A percentile compares a stretch with the other conserved stretches of the same genome.
Evolutionary conservation across 2,888 invertebrate species (phyloP).

Genomic region (Digitonthophagus gazella): DNA sequence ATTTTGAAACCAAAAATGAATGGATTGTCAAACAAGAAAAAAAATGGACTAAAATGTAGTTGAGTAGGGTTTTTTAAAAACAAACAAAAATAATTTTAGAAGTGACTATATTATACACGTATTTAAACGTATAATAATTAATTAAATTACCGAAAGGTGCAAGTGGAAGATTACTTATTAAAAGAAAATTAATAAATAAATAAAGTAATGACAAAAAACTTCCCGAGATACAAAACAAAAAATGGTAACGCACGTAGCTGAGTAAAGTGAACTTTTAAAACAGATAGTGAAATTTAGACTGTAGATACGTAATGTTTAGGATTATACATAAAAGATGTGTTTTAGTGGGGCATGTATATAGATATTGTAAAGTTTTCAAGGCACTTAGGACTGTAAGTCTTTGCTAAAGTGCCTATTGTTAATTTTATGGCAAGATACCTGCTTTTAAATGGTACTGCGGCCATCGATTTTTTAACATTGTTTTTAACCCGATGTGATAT

Average conservation of each 20-base stretch:
- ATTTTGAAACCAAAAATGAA: neutral
- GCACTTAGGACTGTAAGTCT: slow-evolving; percentile 43
- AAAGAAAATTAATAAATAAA: neutral
- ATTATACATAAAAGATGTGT: slow-evolving; percentile 6
- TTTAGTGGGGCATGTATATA: slow-evolving; percentile 33
- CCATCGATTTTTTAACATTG: neutral
- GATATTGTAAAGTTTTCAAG: slow-evolving; percentile 39
- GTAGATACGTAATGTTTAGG: slow-evolving; percentile 9
- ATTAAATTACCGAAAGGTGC: neutral
- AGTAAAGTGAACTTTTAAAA: slow-evolving; percentile 11
- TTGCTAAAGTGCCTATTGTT: slow-evolving; percentile 48
- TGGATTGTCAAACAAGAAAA: neutral
- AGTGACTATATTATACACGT: neutral
- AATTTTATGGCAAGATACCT: slow-evolving; percentile 36
- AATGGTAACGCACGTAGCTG: slow-evolving; percentile 15
- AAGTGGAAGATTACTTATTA: neutral
- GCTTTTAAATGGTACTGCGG: slow-evolving; percentile 8
- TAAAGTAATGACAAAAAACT: slow-evolving; percentile 17
- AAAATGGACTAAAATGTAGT: neutral
- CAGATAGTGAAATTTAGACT: slow-evolving; percentile 18
- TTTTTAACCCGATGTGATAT: slow-evolving; percentile 48
- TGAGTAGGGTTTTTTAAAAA: neutral
- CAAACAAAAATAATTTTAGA: neutral
- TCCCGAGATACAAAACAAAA: slow-evolving; percentile 19
- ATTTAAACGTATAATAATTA: neutral